phyloP scores from a whole-genome alignment of 2,888 invertebrate genomes.

The Tetropium fuscum region DNA sequence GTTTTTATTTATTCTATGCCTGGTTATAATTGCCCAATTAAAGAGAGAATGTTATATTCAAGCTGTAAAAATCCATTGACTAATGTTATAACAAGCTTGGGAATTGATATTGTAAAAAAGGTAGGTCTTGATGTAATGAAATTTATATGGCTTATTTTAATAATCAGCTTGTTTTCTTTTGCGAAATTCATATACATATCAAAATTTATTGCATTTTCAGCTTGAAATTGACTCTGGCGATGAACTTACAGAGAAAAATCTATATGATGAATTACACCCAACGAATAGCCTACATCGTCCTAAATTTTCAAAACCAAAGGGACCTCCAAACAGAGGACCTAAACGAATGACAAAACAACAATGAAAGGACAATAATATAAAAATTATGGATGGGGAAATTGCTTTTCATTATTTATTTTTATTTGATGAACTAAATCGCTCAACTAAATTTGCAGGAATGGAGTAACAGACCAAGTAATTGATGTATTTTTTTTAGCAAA shows the following conservation, averaged over 20 bases:
- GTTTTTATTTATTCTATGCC: conserved; percentile 99
- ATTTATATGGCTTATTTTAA: not conserved
- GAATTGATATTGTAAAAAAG: conserved; percentile 87
- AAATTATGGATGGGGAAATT: conserved; percentile 7
- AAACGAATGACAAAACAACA: conserved; percentile 86
- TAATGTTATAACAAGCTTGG: conserved; percentile 82
- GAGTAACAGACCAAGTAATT: conserved; percentile 4
- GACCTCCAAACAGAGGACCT: conserved; percentile 93
- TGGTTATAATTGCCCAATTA: conserved; percentile 94
- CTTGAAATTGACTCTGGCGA: conserved; percentile 91
- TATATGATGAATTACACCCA: conserved; percentile 95
- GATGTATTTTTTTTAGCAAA: not conserved
- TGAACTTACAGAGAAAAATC: conserved; percentile 90
- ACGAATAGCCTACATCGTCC: conserved; percentile 88
- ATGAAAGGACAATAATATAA: conserved; percentile 19
- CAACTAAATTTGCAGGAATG: conserved; percentile 4
- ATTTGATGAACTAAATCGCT: not conserved
- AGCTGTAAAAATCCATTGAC: conserved; percentile 95
- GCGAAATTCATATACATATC: conserved; percentile 11
- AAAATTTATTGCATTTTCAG: conserved; percentile 72
- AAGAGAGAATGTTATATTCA: conserved; percentile 98
- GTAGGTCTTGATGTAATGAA: conserved; percentile 68
- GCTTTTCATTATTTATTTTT: not conserved
- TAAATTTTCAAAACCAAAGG: conserved; percentile 97
- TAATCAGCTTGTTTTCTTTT: conserved; percentile 14